Evolutionary conservation across 2,797 vertebrate genomes (phyloP), one percentile per base, ranked within the genome.

Genomic region (Eurystomus glaucurus): DNA sequence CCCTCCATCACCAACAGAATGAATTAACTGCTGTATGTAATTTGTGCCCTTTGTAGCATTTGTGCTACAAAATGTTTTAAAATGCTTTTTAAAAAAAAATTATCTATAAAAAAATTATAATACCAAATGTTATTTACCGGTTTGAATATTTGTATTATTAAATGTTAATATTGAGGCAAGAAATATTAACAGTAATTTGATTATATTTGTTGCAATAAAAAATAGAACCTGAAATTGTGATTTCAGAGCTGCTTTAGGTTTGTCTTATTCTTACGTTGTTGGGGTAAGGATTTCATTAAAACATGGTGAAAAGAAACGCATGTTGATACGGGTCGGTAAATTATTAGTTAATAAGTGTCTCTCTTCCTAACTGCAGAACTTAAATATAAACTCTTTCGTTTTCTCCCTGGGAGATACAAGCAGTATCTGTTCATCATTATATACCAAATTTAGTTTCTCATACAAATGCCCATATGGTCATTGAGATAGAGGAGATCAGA

Each of bases 211-310:
- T 50, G 11, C 10, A 37, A 33, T 80, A 51, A 84, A 91, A 93
- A 92, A 21, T 13, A 69, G 51, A 77, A 78, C 61, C 55, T 82
- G 82, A 92, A 95, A 91, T 72, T 51, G 46, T 51, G 41, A 74
- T 80, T 86, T 92, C 19, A 74, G 66, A 93, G 15, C 55, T 88
- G 51, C 41, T 89, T 60, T 86, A 50, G 39, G 51, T 93, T 72
- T 77, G 21, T 58, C 54, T 70, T 75, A 18, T 12, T 95, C 43
- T 93, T 70, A 39, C 35, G 77, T 93, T 75, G 20, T 54, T 77
- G 65, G 11, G 11, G 4, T 71, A 74, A 50, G 46, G 71, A 78
- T 91, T 71, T 85, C 33, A 31, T 85, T 60, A 77, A 94, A 94
- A 81, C 33, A 54, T 41, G 7, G 64, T 39, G 31, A 39, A 95